Evolutionary conservation across 2,797 vertebrate species (phyloP), one percentile per base, ranked within the genome.

Genomic region (Oreonectes daqikongensis): DNA sequence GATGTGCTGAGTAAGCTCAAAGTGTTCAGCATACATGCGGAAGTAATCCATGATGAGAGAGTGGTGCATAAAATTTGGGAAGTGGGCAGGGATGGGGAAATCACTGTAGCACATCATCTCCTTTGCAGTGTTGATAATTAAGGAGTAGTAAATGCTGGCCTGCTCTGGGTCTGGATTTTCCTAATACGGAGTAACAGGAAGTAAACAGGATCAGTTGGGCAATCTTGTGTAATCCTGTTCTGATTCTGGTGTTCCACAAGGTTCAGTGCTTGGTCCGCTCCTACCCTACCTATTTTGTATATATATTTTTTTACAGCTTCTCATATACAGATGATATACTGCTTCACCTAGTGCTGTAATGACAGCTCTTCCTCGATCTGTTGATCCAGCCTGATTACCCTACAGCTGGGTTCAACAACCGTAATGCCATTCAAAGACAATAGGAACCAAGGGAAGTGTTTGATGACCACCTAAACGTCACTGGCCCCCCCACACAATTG

Each of bases 71-170:
- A 79, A 98, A 86, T 95, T 94, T 0, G 95, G 95, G 82, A 90
- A 97, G 55, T 96, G 91, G 40, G 93, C 93, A 0, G 95, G 95
- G 60, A 94, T 96, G 15, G 95, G 95, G 44, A 93, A 97, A 81
- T 98, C 94, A 0, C 95, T 93, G 85, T 88, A 97, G 1, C 91
- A 93, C 53, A 95, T 96, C 95, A 95, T 95, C 88, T 98, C 95
- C 83, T 95, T 97, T 64, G 92, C 95, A 32, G 92, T 95, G 90
- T 97, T 99, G 88, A 95, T 96, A 83, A 96, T 93, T 84, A 97
- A 86, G 0, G 95, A 97, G 0, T 89, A 89, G 74, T 97, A 98
- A 69, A 96, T 92, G 81, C 95, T 97, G 35, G 95, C 92, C 78
- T 91, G 87, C 69, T 94, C 88, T 0, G 93, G 69, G 85, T 97